phyloP scores from a whole-genome alignment of 2,797 vertebrate genomes.

The Girardinus metallicus region DNA sequence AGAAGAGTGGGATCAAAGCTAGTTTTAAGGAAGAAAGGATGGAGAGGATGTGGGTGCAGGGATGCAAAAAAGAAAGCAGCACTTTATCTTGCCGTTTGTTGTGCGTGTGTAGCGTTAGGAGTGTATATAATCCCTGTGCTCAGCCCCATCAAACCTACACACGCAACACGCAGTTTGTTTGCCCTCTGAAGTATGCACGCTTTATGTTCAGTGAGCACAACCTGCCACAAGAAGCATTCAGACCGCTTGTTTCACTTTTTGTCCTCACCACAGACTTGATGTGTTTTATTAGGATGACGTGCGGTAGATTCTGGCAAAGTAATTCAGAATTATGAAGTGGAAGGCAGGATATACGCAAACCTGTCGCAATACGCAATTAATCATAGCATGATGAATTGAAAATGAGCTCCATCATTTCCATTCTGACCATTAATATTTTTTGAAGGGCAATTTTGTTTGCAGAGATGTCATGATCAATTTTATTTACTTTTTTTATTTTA shows the following conservation, averaged over 20 bases:
- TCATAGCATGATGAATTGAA: too few species aligned
- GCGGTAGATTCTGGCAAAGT: neutral
- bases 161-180: conserved; percentile 41
- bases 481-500: too few species aligned
- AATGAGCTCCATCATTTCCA: too few species aligned
- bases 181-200: conserved; percentile 22
- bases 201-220: conserved; percentile 13
- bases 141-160: conserved; percentile 52
- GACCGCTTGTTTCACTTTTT: neutral
- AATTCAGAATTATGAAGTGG: neutral
- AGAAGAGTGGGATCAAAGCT: conserved; percentile 65
- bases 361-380: too few species aligned
- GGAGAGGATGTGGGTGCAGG: conserved; percentile 48
- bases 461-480: too few species aligned
- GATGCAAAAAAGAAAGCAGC: conserved; percentile 52
- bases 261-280: neutral
- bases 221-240: neutral
- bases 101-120: conserved; percentile 41
- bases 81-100: conserved; percentile 69
- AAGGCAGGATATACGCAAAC: neutral
- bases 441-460: too few species aligned
- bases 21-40: conserved; percentile 57
- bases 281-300: neutral
- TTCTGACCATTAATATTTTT: too few species aligned
- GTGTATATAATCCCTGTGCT: conserved; percentile 69